Evolutionary conservation across 1,140 invertebrate species (phyloP).

Genomic region (Samia ricini): DNA sequence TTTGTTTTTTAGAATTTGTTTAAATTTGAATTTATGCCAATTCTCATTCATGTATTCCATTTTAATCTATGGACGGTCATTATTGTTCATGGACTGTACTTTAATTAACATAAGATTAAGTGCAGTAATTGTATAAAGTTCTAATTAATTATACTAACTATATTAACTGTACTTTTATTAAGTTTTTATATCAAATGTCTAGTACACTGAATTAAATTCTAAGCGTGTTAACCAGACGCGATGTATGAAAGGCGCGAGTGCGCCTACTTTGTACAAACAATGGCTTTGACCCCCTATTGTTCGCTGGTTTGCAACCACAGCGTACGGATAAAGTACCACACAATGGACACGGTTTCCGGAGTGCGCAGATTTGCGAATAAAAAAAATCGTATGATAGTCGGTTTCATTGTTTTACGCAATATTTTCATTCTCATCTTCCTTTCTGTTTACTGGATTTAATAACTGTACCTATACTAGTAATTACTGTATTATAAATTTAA

Average conservation of each 20-base stretch:
- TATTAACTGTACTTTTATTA: no score
- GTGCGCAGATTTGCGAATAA: neutral
- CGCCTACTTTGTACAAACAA: slow-evolving; percentile 1
- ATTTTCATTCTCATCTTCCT: neutral
- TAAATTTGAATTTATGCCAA: no score
- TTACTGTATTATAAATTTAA: no score
- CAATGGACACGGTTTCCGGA: neutral
- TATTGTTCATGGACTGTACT: no score
- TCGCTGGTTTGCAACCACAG: neutral
- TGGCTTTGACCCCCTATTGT: neutral
- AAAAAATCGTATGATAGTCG: neutral
- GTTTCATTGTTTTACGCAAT: neutral
- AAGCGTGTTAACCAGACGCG: neutral
- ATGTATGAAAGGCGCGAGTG: neutral
- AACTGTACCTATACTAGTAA: no score
- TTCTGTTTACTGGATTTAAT: neutral
- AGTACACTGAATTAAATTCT: neutral
- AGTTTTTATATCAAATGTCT: no score
- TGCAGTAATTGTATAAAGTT: no score
- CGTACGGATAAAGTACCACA: neutral
- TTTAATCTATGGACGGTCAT: no score
- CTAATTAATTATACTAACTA: no score
- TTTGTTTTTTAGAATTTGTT: no score
- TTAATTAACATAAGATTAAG: no score
- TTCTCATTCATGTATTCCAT: no score